Evolutionary conservation across 2,888 invertebrate genomes (phyloP).

Genomic region (Eudemis profundana): DNA sequence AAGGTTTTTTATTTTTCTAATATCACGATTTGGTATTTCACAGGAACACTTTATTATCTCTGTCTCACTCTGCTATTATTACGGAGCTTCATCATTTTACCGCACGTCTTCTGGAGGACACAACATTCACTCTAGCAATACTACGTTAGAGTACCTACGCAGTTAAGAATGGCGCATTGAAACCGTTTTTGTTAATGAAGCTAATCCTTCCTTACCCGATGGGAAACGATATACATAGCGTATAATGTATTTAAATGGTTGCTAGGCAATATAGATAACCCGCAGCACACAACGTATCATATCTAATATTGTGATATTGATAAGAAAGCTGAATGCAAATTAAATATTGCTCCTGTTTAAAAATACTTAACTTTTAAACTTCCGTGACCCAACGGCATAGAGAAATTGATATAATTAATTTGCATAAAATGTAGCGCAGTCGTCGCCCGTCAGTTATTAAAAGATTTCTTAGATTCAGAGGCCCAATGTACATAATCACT

Average conservation of each 20-base stretch:
- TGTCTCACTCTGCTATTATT: no score
- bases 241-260: not conserved
- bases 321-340: not conserved
- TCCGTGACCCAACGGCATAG: no score
- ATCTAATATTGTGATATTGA: no score
- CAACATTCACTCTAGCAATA: not conserved
- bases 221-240: slow-evolving; percentile 22
- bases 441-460: not conserved
- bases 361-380: not conserved
- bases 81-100: no score
- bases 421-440: not conserved
- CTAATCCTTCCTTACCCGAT: slow-evolving; percentile 20
- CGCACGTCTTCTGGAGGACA: not conserved
- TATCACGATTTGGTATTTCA: no score
- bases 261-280: no score
- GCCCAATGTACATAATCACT: no score
- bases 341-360: not conserved
- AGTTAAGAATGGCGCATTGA: slow-evolving; percentile 44
- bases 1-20: no score
- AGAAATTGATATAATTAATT: not conserved
- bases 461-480: not conserved
- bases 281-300: no score
- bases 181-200: slow-evolving; percentile 47
- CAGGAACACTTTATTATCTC: no score
- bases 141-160: not conserved